Evolutionary conservation across 2,888 invertebrate species (phyloP).

Genomic region (Thymelicus lineola): DNA sequence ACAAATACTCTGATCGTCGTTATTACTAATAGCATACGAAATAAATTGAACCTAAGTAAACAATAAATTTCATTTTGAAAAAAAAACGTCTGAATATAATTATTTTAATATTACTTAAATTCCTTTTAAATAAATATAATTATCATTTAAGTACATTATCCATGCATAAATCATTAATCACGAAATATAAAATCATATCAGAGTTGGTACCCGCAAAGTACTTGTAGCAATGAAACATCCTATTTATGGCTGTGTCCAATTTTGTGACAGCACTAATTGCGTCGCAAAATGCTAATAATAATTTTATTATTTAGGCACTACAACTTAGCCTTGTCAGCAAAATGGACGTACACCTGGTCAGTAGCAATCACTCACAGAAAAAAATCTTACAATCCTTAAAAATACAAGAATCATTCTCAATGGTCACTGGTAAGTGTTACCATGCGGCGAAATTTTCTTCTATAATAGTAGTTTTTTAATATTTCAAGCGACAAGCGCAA

Average conservation of each 20-base stretch:
- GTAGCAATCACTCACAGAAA: slow-evolving; percentile 45
- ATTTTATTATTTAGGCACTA: slow-evolving; percentile 34
- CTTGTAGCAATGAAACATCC: slow-evolving; percentile 30
- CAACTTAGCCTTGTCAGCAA: slow-evolving; percentile 41
- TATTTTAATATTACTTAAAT: no score
- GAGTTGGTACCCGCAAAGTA: slow-evolving; percentile 3
- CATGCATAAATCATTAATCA: background rate
- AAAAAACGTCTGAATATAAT: background rate
- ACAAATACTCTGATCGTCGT: slow-evolving; percentile 33
- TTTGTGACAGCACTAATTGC: slow-evolving; percentile 30
- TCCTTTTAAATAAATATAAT: no score
- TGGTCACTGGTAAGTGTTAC: slow-evolving; percentile 45
- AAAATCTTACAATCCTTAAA: slow-evolving; percentile 27
- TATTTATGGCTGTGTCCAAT: slow-evolving; percentile 28
- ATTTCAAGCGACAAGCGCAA: slow-evolving; percentile 48
- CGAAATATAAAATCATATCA: background rate
- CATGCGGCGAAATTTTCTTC: slow-evolving; percentile 36
- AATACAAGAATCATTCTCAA: slow-evolving; percentile 39
- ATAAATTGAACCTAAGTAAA: background rate
- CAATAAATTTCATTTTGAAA: background rate
- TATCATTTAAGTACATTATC: slow-evolving; percentile 4
- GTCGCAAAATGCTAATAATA: slow-evolving; percentile 29
- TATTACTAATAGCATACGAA: background rate
- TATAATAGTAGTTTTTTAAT: slow-evolving; percentile 40
- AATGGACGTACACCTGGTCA: slow-evolving; percentile 33